phyloP scores from a whole-genome alignment of 1,140 invertebrate genomes.

The Diorhabda carinulata region DNA sequence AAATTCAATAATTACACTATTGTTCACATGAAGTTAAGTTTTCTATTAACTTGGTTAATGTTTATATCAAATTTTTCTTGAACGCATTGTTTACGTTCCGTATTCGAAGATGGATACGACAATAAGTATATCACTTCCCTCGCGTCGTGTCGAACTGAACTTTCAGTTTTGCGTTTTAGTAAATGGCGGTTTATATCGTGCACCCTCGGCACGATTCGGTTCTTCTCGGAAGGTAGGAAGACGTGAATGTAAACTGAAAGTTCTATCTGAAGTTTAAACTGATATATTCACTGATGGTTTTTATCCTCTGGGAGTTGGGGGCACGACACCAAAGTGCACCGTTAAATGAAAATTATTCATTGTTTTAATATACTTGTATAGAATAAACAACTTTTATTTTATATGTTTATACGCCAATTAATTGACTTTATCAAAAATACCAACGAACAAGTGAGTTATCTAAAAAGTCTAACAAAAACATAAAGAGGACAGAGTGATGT shows the following conservation, averaged over 20 bases:
- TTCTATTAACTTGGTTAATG: no score
- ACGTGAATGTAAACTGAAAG: constrained; percentile 9
- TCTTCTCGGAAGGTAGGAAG: constrained; percentile 12
- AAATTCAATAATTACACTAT: background rate
- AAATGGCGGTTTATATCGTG: constrained; percentile 23
- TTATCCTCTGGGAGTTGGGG: background rate
- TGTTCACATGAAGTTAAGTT: background rate
- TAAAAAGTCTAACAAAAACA: no score
- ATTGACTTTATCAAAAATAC: no score
- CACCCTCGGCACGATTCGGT: constrained; percentile 16
- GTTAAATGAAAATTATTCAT: constrained; percentile 1
- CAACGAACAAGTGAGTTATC: no score
- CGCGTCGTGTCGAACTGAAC: constrained; percentile 21
- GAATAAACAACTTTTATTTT: no score
- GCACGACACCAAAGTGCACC: background rate
- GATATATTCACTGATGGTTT: constrained; percentile 3
- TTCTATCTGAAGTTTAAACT: constrained; percentile 9
- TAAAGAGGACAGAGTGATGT: no score
- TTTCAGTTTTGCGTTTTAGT: constrained; percentile 18
- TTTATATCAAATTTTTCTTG: background rate
- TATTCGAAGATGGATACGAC: no score
- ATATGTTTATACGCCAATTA: no score
- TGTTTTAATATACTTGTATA: background rate
- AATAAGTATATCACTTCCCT: background rate
- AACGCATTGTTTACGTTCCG: constrained; percentile 28